Percentiles rank a stretch among this genome's conserved stretches.
Evolutionary conservation across 30 jellyfish, hydroid and myxozoan species (phyloP).

Genomic region (Pseudorhiza aurosa): DNA sequence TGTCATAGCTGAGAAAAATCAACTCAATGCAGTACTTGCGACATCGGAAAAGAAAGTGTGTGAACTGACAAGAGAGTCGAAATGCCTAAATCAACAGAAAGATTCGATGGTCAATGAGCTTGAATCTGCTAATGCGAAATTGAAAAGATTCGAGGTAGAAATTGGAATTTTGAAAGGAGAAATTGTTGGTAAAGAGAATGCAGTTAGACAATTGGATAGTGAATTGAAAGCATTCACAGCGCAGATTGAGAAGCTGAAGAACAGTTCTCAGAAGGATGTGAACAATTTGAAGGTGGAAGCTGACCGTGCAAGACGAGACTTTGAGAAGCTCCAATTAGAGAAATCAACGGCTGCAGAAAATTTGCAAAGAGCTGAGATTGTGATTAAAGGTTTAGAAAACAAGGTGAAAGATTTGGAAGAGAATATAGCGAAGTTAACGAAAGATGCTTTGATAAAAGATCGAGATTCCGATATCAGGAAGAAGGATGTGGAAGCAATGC

Average conservation of each 20-base stretch:
- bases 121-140: conserved; percentile 46
- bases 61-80: conserved; percentile 49
- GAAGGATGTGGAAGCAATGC: conserved; percentile 18
- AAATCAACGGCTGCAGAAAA: conserved; percentile 51
- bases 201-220: conserved; percentile 13
- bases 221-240: background rate
- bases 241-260: conserved; percentile 49
- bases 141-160: conserved; percentile 54
- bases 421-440: conserved; percentile 2
- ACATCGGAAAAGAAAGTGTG: conserved; percentile 32
- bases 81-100: conserved; percentile 57
- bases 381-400: background rate
- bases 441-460: conserved; percentile 30
- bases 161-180: conserved; percentile 29
- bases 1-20: conserved; percentile 8
- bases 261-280: conserved; percentile 58
- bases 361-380: conserved; percentile 20
- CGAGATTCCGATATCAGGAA: conserved; percentile 9
- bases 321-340: conserved; percentile 38
- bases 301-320: conserved; percentile 41
- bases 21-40: background rate
- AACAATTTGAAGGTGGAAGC: conserved; percentile 54
- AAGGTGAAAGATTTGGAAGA: conserved; percentile 16
- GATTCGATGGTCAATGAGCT: conserved; percentile 69
- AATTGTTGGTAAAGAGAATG: conserved; percentile 7